phyloP scores from a whole-genome alignment of 2,113 vertebrate species.

The Nothobranchius furzeri region DNA sequence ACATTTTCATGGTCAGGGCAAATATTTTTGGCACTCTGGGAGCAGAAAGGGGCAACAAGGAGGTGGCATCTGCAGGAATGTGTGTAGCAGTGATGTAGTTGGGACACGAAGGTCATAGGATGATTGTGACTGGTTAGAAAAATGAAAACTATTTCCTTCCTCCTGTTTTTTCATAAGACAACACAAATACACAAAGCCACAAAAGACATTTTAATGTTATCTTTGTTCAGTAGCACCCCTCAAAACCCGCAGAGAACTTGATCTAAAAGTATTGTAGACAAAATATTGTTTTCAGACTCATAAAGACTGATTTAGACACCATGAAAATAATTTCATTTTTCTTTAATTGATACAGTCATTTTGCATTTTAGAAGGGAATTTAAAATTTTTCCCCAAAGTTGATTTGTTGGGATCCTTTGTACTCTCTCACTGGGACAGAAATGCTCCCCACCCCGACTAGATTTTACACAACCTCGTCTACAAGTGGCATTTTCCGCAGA shows the following conservation, averaged over 20 bases:
- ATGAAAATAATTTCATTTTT: no score
- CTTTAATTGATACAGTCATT: not conserved
- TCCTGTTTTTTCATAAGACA: no score
- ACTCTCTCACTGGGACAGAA: not conserved
- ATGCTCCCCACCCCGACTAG: conserved; percentile 1
- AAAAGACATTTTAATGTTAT: no score
- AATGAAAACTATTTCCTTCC: no score
- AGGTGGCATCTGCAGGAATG: not conserved
- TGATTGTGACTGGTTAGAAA: no score
- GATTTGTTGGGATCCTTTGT: not conserved
- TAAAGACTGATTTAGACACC: no score
- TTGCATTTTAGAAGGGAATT: not conserved
- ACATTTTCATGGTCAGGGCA: not conserved
- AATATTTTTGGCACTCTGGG: not conserved
- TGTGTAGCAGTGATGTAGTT: not conserved
- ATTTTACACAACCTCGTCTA: conserved; percentile 12
- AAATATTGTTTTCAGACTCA: no score
- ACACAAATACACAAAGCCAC: no score
- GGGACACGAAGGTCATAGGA: no score
- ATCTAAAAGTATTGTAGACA: no score
- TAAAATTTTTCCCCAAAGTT: not conserved
- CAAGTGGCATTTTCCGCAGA: conserved; percentile 11
- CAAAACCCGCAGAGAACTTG: no score
- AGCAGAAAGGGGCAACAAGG: not conserved
- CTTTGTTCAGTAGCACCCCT: no score